A percentile compares a stretch with the other conserved stretches of the same genome.
These are phyloP conservation scores for Unio delphinus DNA, from an alignment of 2,888 invertebrate species.

Conservation along the genomic window DNA sequence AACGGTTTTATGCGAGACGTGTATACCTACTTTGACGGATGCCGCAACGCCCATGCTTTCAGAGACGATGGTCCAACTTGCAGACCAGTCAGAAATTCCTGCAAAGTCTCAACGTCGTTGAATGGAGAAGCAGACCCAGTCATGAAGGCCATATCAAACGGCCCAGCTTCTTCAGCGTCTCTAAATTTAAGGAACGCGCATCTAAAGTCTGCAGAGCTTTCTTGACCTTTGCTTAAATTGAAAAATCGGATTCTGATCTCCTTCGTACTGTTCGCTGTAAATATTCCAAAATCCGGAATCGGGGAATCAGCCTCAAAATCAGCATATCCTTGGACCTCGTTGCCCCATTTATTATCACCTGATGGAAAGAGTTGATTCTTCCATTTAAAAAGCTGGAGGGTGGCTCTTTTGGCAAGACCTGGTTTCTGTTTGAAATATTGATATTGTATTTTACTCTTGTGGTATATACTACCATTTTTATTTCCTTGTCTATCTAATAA, in stretches of 20 bases:
- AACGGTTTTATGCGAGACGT: background rate
- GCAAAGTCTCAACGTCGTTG: conserved; percentile 13
- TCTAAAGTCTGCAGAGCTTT: conserved; percentile 27
- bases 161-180: conserved; percentile 22
- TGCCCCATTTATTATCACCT: conserved; percentile 30
- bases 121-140: conserved; percentile 25
- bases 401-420: conserved; percentile 15
- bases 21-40: conserved; percentile 19
- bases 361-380: conserved; percentile 28
- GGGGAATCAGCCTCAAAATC: conserved; percentile 16
- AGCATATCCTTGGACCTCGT: conserved; percentile 30
- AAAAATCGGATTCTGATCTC: conserved; percentile 25
- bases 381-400: conserved; percentile 32
- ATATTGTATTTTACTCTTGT: too few species aligned
- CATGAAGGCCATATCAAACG: conserved; percentile 27
- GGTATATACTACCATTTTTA: too few species aligned
- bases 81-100: conserved; percentile 22
- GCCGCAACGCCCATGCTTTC: conserved; percentile 25
- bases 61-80: conserved; percentile 23
- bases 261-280: conserved; percentile 13
- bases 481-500: too few species aligned
- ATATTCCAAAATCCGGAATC: conserved; percentile 10
- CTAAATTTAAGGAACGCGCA: conserved; percentile 30
- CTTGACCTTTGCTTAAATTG: conserved; percentile 26
- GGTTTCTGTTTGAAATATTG: too few species aligned